Base-by-base conservation (phyloP, 2,888 invertebrate genomes). In the Hirtodrosophila duncani region DNA sequence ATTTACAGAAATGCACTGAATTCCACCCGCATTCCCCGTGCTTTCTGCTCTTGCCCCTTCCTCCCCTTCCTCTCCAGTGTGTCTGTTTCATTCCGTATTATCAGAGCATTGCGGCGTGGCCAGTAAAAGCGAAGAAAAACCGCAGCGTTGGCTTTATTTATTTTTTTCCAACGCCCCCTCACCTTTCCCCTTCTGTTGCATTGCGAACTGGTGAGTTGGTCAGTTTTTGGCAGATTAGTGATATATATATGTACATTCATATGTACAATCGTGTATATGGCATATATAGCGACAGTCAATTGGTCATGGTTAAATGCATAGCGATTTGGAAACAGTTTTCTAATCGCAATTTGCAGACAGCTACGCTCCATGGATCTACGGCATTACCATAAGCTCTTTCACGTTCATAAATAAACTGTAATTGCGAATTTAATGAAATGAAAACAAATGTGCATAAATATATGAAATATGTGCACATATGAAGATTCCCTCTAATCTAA, bases 371-470 rank as follows among this genome's bases (percentile, higher is more conserved):
- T 60, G 56, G 43, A 38, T 57, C 33, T 37, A 50, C 8, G 30
- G 39, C 42, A 57, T 53, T 63, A 52, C 43, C 34, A 48, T 48
- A 29, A 48, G 21, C 14, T 46, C 20, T 8, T 11, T 16, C 9
- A 45, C 36, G 56, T 39, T 42, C 65, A 77, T 61, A 75, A 75
- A 58, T 71, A 60, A 67, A 58, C 55, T 61, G 55, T 71, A 70
- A 71, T 75, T 75, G 64, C 72, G 44, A 67, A 50, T 68, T 72
- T 68, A 72, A 68, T 72, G 69, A 69, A 68, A 68, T 72, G 61
- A 61, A 68, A 72, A 65, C 69, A 72, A 68, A 61, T 65, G 48
- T 39, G 24, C 44, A 38, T 33, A 11, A 44, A 18, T 13, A 38
- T 23, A 45, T n/a, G n/a, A n/a, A n/a, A n/a, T n/a, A n/a, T n/a